phyloP scores from a whole-genome alignment of 2,797 vertebrate genomes.

The Cryptoprocta ferox region DNA sequence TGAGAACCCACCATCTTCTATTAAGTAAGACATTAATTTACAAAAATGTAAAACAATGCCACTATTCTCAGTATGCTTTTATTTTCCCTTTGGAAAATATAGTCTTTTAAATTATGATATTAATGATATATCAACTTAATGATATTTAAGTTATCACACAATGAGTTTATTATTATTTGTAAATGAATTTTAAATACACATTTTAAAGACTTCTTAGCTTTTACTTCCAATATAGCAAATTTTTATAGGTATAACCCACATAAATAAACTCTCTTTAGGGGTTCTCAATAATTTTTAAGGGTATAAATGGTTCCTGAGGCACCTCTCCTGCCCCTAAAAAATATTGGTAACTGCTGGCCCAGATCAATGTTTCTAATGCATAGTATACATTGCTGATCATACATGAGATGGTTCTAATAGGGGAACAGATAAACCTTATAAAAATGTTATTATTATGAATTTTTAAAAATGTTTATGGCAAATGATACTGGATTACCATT shows the following conservation, averaged over 20 bases:
- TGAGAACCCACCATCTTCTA: neutral
- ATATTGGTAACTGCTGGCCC: neutral
- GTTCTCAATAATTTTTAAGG: neutral
- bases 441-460: neutral
- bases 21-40: constrained; percentile 16
- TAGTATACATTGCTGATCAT: neutral
- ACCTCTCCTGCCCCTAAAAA: neutral
- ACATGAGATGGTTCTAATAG: neutral
- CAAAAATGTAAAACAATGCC: constrained; percentile 10
- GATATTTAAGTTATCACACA: neutral
- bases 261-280: neutral
- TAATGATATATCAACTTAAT: neutral
- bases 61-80: neutral
- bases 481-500: constrained; percentile 19
- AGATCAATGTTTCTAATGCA: neutral
- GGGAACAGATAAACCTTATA: neutral
- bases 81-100: neutral
- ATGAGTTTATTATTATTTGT: neutral
- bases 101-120: neutral
- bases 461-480: neutral
- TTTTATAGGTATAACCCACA: neutral
- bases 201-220: neutral
- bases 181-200: constrained; percentile 24
- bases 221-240: neutral
- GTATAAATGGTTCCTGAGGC: neutral